These are phyloP conservation scores for Sebastes matsubarae DNA, from an alignment of 2,797 vertebrate genomes.

Conservation along the genomic window DNA sequence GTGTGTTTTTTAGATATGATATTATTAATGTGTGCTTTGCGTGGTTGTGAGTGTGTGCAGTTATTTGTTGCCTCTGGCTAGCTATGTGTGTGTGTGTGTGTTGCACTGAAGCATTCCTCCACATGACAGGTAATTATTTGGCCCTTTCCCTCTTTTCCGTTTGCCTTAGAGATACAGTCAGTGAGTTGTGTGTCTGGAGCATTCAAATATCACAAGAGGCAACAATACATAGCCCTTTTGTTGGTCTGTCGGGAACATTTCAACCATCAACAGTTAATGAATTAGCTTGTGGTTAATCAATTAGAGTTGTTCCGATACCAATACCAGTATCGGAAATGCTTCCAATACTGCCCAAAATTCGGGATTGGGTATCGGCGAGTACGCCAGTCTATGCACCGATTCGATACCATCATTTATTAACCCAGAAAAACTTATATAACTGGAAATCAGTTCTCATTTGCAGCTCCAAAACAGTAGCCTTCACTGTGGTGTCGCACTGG, in stretches of 20 bases:
- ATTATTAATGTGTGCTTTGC: slow-evolving; percentile 31
- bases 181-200: slow-evolving; percentile 23
- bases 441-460: too few species aligned
- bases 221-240: background rate
- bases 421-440: too few species aligned
- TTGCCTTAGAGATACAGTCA: background rate
- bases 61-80: slow-evolving; percentile 19
- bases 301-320: too few species aligned
- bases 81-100: slow-evolving; percentile 18
- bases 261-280: slow-evolving; percentile 19
- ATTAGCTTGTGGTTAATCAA: background rate
- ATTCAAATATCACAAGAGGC: slow-evolving; percentile 24
- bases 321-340: too few species aligned
- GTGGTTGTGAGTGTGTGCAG: slow-evolving; percentile 25
- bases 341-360: too few species aligned
- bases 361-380: too few species aligned
- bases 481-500: too few species aligned
- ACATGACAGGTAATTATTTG: slow-evolving; percentile 30
- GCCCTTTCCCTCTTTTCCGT: slow-evolving; percentile 9
- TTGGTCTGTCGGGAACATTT: background rate
- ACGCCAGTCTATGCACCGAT: too few species aligned
- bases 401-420: fast-evolving
- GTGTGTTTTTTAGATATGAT: background rate
- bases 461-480: too few species aligned
- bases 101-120: slow-evolving; percentile 23